These are phyloP conservation scores for Gryllus longicercus DNA, from an alignment of 2,888 invertebrate genomes.

Conservation along the genomic window DNA sequence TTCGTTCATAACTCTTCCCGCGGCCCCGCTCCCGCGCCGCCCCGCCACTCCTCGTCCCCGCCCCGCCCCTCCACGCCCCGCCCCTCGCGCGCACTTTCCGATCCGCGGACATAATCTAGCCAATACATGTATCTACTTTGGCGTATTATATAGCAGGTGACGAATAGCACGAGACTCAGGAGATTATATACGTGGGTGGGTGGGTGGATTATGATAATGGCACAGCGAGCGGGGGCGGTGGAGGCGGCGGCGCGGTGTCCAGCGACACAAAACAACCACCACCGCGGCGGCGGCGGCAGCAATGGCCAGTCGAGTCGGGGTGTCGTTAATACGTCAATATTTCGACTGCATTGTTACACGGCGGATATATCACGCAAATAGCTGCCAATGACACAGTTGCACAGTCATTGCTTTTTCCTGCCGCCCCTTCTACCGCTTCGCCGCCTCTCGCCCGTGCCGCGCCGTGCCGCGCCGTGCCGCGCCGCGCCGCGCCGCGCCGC, in stretches of 20 bases:
- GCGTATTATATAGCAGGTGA: slow-evolving; percentile 30
- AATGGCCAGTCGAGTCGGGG: slow-evolving; percentile 28
- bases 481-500: background rate
- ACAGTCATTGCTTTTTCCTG: slow-evolving; percentile 33
- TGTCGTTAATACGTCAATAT: slow-evolving; percentile 38
- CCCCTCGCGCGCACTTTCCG: background rate
- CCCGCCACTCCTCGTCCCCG: background rate
- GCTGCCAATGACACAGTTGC: slow-evolving; percentile 37
- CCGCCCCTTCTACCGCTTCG: slow-evolving; percentile 23
- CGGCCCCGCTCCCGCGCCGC: slow-evolving; percentile 25
- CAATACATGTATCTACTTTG: slow-evolving; percentile 17
- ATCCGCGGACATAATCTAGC: slow-evolving; percentile 22
- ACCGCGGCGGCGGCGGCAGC: slow-evolving; percentile 19
- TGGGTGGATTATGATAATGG: slow-evolving; percentile 35
- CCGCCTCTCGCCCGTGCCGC: background rate
- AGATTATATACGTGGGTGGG: slow-evolving; percentile 29
- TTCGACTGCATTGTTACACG: slow-evolving; percentile 36
- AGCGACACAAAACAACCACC: slow-evolving; percentile 33
- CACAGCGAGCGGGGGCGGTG: slow-evolving; percentile 18
- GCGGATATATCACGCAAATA: slow-evolving; percentile 35
- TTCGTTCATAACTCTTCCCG: slow-evolving; percentile 33
- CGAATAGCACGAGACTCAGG: slow-evolving; percentile 29
- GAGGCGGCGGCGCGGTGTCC: slow-evolving; percentile 20
- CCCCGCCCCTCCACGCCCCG: background rate
- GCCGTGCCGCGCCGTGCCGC: background rate